phyloP scores from a whole-genome alignment of 2,888 invertebrate species.

The Nomada fabriciana region DNA sequence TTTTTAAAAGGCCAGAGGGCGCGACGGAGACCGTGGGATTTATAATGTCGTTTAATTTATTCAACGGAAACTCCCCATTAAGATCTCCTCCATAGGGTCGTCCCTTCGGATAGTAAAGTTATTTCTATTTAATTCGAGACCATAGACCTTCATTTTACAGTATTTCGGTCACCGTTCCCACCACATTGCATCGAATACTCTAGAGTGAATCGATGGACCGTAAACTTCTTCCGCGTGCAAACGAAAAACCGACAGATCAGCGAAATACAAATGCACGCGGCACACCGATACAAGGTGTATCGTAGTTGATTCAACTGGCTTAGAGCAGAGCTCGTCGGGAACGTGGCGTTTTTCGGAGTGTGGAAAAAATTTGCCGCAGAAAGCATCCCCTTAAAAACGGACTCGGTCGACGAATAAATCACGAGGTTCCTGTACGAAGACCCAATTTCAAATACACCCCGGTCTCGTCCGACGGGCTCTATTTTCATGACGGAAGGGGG shows the following conservation, averaged over 20 bases:
- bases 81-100: too few relatives aligned
- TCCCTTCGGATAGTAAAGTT: too few relatives aligned
- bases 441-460: constrained; percentile 36
- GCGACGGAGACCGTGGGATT: too few relatives aligned
- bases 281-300: background rate
- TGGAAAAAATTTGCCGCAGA: constrained; percentile 13
- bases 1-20: background rate
- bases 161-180: too few relatives aligned
- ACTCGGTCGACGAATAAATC: constrained; percentile 34
- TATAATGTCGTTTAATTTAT: too few relatives aligned
- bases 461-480: constrained; percentile 26
- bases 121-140: too few relatives aligned
- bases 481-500: constrained; percentile 8
- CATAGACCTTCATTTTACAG: too few relatives aligned
- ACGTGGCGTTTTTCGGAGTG: background rate
- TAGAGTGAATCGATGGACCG: too few relatives aligned
- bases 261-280: background rate
- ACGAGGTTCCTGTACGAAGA: constrained; percentile 22
- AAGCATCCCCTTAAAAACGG: background rate
- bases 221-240: too few relatives aligned
- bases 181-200: too few relatives aligned
- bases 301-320: background rate
- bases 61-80: too few relatives aligned
- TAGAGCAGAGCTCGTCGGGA: background rate
- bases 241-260: background rate